Evolutionary conservation across 2,888 invertebrate genomes (phyloP).

Genomic region (Agrochola circellaris): DNA sequence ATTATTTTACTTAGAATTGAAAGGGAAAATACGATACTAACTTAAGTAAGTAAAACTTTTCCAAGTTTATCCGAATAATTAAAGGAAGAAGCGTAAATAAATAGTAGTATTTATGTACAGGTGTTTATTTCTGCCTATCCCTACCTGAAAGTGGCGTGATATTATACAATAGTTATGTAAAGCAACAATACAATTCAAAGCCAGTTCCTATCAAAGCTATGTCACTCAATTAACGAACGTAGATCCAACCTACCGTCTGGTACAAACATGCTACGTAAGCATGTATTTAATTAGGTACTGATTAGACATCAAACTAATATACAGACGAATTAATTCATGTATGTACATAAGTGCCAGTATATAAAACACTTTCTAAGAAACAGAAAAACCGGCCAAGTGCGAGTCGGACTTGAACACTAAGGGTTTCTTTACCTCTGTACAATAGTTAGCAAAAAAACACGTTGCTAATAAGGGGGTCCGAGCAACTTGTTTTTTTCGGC

Average conservation of each 20-base stretch:
- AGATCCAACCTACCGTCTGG: slow-evolving; percentile 27
- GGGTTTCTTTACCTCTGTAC: too few relatives aligned
- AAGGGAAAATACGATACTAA: too few relatives aligned
- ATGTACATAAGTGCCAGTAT: background rate
- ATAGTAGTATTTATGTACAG: background rate
- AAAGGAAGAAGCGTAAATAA: too few relatives aligned
- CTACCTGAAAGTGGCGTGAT: background rate
- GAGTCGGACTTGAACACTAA: too few relatives aligned
- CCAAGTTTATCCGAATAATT: too few relatives aligned
- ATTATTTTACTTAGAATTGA: too few relatives aligned
- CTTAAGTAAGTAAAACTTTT: too few relatives aligned
- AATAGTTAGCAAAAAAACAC: too few relatives aligned
- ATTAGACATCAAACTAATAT: slow-evolving; percentile 4
- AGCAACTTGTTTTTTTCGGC: too few relatives aligned
- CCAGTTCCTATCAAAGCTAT: background rate
- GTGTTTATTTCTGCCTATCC: background rate
- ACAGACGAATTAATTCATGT: slow-evolving; percentile 10
- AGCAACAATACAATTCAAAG: background rate
- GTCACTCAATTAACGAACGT: slow-evolving; percentile 25
- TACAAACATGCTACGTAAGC: background rate
- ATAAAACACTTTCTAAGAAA: background rate
- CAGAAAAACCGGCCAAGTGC: background rate
- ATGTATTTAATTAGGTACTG: slow-evolving; percentile 43
- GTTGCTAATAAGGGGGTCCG: too few relatives aligned
- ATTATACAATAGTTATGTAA: background rate